Evolutionary conservation across 64 coral and sea anemone genomes (phyloP).

Genomic region (Acropora tenuis): DNA sequence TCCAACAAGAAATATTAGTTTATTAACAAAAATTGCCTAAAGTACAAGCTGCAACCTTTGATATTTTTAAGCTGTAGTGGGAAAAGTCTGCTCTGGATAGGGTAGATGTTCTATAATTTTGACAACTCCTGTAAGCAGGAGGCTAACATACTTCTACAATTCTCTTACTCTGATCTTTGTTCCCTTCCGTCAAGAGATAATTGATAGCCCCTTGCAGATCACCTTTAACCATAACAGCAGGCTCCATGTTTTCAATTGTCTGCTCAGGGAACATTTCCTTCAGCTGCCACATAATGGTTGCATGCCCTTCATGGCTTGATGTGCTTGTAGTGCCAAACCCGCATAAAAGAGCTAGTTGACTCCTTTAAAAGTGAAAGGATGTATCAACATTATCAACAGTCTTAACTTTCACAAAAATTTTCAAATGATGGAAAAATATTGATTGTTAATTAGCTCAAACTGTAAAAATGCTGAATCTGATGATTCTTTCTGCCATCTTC

Average conservation of each 20-base stretch:
- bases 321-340: slow-evolving; percentile 2
- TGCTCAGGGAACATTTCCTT: slow-evolving; percentile 6
- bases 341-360: slow-evolving; percentile 18
- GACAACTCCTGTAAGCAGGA: slow-evolving; percentile 4
- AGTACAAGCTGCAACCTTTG: not conserved
- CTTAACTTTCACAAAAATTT: slow-evolving; percentile 5
- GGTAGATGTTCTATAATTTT: slow-evolving; percentile 10
- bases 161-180: slow-evolving; percentile 22
- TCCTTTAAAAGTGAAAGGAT: slow-evolving; percentile 6
- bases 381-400: slow-evolving; percentile 16
- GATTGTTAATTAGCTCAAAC: slow-evolving; percentile 6
- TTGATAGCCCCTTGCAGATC: slow-evolving; percentile 11
- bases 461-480: slow-evolving; percentile 21
- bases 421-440: slow-evolving; percentile 16
- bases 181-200: slow-evolving; percentile 16
- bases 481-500: slow-evolving; percentile 4
- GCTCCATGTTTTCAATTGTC: not conserved
- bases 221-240: slow-evolving; percentile 11
- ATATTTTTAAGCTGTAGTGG: too few relatives aligned
- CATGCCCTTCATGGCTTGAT: not conserved
- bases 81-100: too few relatives aligned
- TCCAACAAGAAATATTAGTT: not conserved
- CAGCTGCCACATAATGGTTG: slow-evolving; percentile 7
- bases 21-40: not conserved
- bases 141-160: slow-evolving; percentile 15